Percentiles rank a stretch among this genome's conserved stretches.
These are phyloP conservation scores for Cossypha polioptera DNA, from an alignment of 2,797 vertebrate species.

Conservation along the genomic window DNA sequence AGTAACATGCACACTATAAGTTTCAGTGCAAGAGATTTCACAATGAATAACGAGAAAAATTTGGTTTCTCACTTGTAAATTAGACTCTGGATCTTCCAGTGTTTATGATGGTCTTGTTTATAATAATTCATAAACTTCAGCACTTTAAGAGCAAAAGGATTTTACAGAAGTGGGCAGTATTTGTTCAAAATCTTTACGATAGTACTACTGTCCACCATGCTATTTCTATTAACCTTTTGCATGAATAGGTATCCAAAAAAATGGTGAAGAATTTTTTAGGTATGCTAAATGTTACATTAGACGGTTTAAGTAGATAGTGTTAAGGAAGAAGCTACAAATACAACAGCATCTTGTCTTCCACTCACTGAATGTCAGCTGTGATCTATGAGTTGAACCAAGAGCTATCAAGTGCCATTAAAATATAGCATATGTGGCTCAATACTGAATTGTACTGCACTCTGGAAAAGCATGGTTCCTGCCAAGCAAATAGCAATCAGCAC, in stretches of 20 bases:
- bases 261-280: neutral
- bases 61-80: neutral
- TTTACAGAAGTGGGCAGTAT: neutral
- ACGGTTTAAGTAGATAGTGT: neutral
- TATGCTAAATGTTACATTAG: neutral
- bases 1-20: accelerated
- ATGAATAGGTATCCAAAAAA: neutral
- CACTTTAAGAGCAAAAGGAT: neutral
- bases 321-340: neutral
- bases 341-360: neutral
- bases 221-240: neutral
- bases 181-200: neutral
- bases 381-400: neutral
- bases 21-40: neutral
- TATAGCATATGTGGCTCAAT: neutral
- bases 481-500: neutral
- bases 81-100: neutral
- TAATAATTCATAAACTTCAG: neutral
- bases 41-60: neutral
- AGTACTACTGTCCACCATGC: neutral
- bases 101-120: neutral
- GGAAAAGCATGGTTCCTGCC: neutral
- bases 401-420: neutral
- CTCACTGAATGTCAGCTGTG: neutral
- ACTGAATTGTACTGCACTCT: neutral